Evolutionary conservation across 2,888 invertebrate genomes (phyloP).

Genomic region (Trachelus tabidus): DNA sequence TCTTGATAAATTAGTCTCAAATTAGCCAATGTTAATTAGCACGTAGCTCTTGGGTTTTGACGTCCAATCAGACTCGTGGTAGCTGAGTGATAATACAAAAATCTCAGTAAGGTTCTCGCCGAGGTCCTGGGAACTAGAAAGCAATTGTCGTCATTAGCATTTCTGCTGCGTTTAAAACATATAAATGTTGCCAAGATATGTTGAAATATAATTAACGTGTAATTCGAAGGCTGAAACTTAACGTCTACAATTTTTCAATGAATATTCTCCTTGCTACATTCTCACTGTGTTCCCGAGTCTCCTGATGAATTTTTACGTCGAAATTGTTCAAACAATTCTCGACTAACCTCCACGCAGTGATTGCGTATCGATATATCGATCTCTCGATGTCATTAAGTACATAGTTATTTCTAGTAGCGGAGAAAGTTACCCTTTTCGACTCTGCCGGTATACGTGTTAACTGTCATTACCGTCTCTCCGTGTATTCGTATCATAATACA

Average conservation of each 20-base stretch:
- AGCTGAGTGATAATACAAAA: background rate
- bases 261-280: background rate
- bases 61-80: background rate
- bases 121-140: slow-evolving; percentile 22
- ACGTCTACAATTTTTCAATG: background rate
- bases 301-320: background rate
- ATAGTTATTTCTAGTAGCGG: background rate
- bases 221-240: background rate
- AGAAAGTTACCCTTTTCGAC: background rate
- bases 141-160: slow-evolving; percentile 8
- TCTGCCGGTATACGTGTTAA: background rate
- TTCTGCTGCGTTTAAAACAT: background rate
- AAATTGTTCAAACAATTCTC: background rate
- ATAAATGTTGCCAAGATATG: background rate
- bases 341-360: background rate
- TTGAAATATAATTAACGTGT: background rate
- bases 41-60: no score
- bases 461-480: background rate
- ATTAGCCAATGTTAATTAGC: no score
- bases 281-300: background rate
- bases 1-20: background rate
- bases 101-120: background rate
- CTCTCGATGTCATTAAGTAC: background rate
- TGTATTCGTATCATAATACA: background rate
- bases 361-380: background rate